Evolutionary conservation across 2,797 vertebrate genomes (phyloP), one percentile per base, ranked within the genome.

Genomic region (Rhinichthys osculus): DNA sequence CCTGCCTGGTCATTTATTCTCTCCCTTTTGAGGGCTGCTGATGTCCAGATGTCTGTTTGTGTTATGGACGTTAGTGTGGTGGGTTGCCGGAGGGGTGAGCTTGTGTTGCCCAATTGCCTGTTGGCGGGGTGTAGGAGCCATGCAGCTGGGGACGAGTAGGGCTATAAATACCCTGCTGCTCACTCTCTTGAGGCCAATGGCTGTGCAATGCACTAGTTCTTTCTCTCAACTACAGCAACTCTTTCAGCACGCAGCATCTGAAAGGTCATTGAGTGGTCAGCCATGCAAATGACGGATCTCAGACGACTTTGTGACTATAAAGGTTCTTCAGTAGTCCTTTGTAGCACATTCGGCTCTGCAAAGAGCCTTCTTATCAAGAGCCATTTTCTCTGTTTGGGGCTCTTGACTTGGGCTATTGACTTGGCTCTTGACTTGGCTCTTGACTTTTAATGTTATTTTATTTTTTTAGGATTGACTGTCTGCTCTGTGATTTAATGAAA

Each of bases 61-160:
- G 85, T 94, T 93, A 89, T 67, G 73, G 91, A 94, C 89, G 91
- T 93, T 93, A 91, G 76, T 88, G 90, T 92, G 89, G 89, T 88
- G 79, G 91, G 88, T 90, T 81, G 91, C 87, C 89, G 92, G 88
- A 90, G 90, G 90, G 93, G 92, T 71, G 70, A 76, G 40, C 76
- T 83, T 73, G 74, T 78, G 76, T 83, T 78, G 86, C 91, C 93
- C 94, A 95, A 95, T 95, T 95, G 93, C 93, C 91, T 90, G 92
- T 91, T 93, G 93, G 94, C 93, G 92, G 87, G 89, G 85, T 91
- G 93, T 92, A 93, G 93, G 89, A 92, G 90, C 93, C 93, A 91
- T 95, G 92, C 95, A 96, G 94, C 94, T 95, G 94, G 92, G 94
- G 93, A 95, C 91, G 90, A 89, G 81, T 71, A 88, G 23, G 73